Percentiles rank a stretch among this genome's conserved stretches.
Evolutionary conservation across 2,113 vertebrate genomes (phyloP).

Genomic region (Paradoxurus hermaphroditus): DNA sequence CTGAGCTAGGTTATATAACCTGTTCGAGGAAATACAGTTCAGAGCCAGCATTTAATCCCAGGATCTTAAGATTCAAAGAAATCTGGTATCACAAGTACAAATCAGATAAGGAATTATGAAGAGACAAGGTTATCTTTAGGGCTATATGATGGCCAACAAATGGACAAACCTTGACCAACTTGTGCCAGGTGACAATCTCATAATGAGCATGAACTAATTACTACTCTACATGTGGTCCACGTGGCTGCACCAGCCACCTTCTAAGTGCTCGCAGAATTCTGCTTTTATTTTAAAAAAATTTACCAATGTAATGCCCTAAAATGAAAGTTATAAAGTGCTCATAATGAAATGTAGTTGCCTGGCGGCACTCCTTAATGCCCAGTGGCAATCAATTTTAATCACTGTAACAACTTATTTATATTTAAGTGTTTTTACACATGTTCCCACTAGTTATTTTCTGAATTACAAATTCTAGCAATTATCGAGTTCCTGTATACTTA

Average conservation of each 20-base stretch:
- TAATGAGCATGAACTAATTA: neutral
- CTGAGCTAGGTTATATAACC: neutral
- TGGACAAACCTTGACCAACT: neutral
- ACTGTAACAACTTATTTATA: neutral
- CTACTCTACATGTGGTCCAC: neutral
- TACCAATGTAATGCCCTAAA: neutral
- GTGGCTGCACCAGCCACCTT: neutral
- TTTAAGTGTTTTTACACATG: neutral
- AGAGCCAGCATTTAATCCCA: neutral
- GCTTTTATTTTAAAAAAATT: neutral
- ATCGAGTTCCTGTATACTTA: neutral
- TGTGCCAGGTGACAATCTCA: neutral
- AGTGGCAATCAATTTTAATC: neutral
- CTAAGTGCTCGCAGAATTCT: neutral
- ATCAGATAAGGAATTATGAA: neutral
- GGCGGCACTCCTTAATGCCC: neutral
- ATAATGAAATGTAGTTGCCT: neutral
- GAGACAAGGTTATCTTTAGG: neutral
- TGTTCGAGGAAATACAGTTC: neutral
- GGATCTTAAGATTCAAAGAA: neutral
- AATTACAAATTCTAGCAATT: neutral
- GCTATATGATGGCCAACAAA: neutral
- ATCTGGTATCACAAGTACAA: neutral
- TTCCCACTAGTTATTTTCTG: neutral
- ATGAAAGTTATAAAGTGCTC: neutral